A percentile compares a stretch with the other conserved stretches of the same genome.
These are phyloP conservation scores for Trachythela sp. DNA, from an alignment of 64 coral and sea anemone species.

Conservation along the genomic window DNA sequence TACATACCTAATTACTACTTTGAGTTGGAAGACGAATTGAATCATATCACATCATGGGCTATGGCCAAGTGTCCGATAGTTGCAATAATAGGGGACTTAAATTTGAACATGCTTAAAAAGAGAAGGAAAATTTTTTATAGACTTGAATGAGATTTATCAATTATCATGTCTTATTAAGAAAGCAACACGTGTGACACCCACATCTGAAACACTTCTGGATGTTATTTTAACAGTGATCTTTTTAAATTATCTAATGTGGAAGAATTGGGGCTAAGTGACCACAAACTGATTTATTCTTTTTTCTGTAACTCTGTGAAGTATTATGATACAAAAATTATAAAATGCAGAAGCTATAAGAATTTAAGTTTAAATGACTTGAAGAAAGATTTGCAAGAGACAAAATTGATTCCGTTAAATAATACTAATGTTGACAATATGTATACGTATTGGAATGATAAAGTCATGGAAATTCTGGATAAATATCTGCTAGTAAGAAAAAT, in stretches of 20 bases:
- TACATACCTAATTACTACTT: too few species aligned
- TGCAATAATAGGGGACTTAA: too few species aligned
- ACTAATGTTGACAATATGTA: neutral
- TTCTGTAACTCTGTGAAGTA: slow-evolving; percentile 8
- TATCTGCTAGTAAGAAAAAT: slow-evolving; percentile 28
- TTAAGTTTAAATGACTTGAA: neutral
- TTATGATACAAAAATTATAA: slow-evolving; percentile 44
- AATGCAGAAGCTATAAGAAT: slow-evolving; percentile 46
- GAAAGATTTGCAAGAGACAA: slow-evolving; percentile 24
- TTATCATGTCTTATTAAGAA: neutral
- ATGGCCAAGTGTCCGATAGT: too few species aligned
- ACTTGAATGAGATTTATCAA: too few species aligned
- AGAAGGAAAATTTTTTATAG: too few species aligned
- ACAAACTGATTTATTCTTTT: slow-evolving; percentile 37
- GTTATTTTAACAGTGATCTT: slow-evolving; percentile 35
- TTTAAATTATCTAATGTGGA: slow-evolving; percentile 21
- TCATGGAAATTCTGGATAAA: slow-evolving; percentile 19
- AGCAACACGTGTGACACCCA: neutral
- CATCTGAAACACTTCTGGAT: slow-evolving; percentile 10
- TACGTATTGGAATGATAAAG: neutral
- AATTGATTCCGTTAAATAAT: too few species aligned
- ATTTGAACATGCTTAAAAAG: too few species aligned
- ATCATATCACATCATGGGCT: too few species aligned
- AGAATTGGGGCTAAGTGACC: slow-evolving; percentile 37
- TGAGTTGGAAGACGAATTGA: too few species aligned